Percentiles rank a stretch among this genome's conserved stretches.
Conservation (phyloP, 2,797 vertebrate genomes). For the Lacerta bilineata region DNA sequence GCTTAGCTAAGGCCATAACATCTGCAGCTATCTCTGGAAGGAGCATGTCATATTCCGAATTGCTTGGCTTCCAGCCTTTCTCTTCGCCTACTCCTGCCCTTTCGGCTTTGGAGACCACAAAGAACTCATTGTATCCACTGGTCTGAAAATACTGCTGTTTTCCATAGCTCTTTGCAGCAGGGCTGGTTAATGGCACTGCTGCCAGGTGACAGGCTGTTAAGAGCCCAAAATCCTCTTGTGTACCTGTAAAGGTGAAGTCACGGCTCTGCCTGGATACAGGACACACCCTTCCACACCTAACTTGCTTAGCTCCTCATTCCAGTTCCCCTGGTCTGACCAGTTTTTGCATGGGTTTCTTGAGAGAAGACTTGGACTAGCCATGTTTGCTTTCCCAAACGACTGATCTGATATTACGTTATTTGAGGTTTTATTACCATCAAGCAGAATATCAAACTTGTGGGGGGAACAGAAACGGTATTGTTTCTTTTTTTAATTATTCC, state of each 20-base stretch:
- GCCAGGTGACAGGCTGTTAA: not conserved
- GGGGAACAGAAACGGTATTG: not conserved
- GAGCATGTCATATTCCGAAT: not conserved
- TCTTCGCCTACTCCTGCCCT: not conserved
- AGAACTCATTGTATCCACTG: constrained; percentile 51
- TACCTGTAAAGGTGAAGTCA: not conserved
- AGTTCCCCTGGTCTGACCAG: constrained; percentile 29
- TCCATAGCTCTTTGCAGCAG: constrained; percentile 1
- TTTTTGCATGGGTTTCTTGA: constrained; percentile 2
- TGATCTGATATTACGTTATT: not conserved
- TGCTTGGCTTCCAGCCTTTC: not conserved
- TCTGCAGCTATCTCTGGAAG: not conserved
- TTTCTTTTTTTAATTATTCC: no score
- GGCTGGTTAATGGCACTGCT: constrained; percentile 1
- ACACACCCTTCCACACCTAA: constrained; percentile 16
- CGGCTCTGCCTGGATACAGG: not conserved
- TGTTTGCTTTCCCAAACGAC: not conserved
- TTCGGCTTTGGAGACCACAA: constrained; percentile 43
- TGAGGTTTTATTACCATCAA: no score
- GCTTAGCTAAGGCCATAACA: not conserved
- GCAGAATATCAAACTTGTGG: no score
- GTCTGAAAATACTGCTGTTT: not conserved
- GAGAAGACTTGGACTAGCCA: not conserved
- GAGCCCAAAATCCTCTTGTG: not conserved
- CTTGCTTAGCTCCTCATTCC: not conserved